Percentiles rank a stretch among this genome's conserved stretches.
These are phyloP conservation scores for Cynocephalus volans DNA, from an alignment of 2,113 vertebrate species.

Conservation along the genomic window DNA sequence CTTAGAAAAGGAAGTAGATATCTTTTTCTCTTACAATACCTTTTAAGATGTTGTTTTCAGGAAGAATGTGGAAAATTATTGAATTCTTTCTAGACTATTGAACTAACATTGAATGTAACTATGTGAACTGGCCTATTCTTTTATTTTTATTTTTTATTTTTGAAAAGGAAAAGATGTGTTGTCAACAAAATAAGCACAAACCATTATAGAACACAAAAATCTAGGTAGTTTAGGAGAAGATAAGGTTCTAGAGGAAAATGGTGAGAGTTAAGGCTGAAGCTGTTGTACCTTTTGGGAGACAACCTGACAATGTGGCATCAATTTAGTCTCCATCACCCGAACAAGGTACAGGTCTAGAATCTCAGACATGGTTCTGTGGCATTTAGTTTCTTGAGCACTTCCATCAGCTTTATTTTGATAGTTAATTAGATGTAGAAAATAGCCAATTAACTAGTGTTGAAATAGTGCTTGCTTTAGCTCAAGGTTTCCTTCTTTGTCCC, in stretches of 20 bases:
- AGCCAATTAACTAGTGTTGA: not conserved
- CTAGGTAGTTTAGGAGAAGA: not conserved
- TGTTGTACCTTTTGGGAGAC: not conserved
- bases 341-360: not conserved
- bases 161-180: not conserved
- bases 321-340: not conserved
- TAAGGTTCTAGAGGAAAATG: not conserved
- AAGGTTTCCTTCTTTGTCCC: not conserved
- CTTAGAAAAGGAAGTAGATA: conserved; percentile 15
- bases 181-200: not conserved
- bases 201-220: not conserved
- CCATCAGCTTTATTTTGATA: not conserved
- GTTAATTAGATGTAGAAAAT: not conserved
- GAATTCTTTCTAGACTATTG: conserved; percentile 10
- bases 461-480: not conserved
- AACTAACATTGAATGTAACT: conserved; percentile 9
- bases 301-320: not conserved
- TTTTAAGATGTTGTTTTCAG: not conserved
- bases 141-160: conserved; percentile 17
- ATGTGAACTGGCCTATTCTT: not conserved
- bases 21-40: not conserved
- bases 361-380: not conserved
- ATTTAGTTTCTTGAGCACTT: not conserved
- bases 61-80: conserved; percentile 33
- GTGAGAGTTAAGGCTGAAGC: not conserved